Percentiles rank a stretch among this genome's conserved stretches.
Evolutionary conservation across 2,797 vertebrate species (phyloP).

Genomic region (Periophthalmus magnuspinnatus): DNA sequence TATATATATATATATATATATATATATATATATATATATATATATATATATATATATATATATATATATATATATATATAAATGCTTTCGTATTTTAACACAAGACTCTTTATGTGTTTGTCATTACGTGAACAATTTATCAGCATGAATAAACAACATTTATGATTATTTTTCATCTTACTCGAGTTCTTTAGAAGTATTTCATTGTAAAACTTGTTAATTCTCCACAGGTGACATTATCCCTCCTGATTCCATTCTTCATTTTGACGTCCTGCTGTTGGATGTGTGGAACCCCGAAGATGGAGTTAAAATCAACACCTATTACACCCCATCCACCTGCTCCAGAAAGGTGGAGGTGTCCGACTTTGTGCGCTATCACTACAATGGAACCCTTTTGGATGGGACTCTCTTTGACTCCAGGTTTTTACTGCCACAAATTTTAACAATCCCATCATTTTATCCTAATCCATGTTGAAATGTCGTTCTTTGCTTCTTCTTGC

Average conservation of each 20-base stretch:
- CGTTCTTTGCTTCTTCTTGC: background rate
- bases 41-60: too few species aligned
- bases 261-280: constrained; percentile 93
- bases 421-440: constrained; percentile 38
- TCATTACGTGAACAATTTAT: too few species aligned
- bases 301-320: constrained; percentile 85
- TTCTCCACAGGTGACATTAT: constrained; percentile 84
- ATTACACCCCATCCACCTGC: constrained; percentile 84
- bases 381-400: constrained; percentile 93
- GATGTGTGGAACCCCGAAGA: constrained; percentile 96
- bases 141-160: too few species aligned
- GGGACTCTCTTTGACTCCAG: constrained; percentile 93
- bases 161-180: too few species aligned
- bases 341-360: constrained; percentile 89
- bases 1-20: too few species aligned
- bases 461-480: background rate
- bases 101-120: too few species aligned
- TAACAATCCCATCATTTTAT: background rate
- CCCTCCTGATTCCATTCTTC: constrained; percentile 88
- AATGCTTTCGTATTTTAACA: too few species aligned
- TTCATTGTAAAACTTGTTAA: background rate
- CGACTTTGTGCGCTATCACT: constrained; percentile 95
- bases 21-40: too few species aligned
- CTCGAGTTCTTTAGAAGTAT: background rate
- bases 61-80: too few species aligned